A percentile compares a stretch with the other conserved stretches of the same genome.
phyloP scores from a whole-genome alignment of 92 coral and sea anemone species.

The Desmophyllum pertusum region DNA sequence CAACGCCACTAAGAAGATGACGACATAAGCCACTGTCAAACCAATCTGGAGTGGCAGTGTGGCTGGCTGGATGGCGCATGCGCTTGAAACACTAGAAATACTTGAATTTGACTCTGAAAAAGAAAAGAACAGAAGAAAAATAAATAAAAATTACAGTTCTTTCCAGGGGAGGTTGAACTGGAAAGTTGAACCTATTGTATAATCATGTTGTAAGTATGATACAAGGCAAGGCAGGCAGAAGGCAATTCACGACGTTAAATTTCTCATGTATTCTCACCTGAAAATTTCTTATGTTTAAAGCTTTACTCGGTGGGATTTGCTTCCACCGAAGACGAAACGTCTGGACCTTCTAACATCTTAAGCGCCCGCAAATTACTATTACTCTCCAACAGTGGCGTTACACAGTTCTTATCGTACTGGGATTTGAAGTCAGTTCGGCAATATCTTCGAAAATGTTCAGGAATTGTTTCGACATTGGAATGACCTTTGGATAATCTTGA shows the following conservation, averaged over 20 bases:
- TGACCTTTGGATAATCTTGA: background rate
- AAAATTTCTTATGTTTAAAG: too few species aligned
- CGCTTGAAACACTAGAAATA: background rate
- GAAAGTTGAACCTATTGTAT: background rate
- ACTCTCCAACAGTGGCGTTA: too few species aligned
- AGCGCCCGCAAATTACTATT: too few species aligned
- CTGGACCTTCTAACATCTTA: too few species aligned
- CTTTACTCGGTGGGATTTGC: too few species aligned
- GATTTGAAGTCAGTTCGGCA: too few species aligned
- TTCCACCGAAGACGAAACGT: too few species aligned
- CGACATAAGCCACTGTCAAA: conserved; percentile 38
- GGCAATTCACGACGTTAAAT: background rate
- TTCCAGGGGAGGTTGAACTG: background rate
- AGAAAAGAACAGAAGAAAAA: background rate
- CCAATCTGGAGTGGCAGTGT: background rate
- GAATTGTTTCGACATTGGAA: background rate
- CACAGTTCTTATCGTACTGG: too few species aligned
- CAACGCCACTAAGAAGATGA: conserved; percentile 41
- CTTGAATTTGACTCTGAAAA: conserved; percentile 8
- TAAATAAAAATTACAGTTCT: too few species aligned
- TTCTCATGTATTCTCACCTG: too few species aligned
- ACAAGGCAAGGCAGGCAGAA: too few species aligned
- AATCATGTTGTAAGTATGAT: background rate
- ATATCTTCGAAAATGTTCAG: too few species aligned
- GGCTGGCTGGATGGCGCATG: conserved; percentile 5